Evolutionary conservation across 1,140 invertebrate genomes (phyloP), one percentile per base, ranked within the genome.

Genomic region (Chlorops oryzae): DNA sequence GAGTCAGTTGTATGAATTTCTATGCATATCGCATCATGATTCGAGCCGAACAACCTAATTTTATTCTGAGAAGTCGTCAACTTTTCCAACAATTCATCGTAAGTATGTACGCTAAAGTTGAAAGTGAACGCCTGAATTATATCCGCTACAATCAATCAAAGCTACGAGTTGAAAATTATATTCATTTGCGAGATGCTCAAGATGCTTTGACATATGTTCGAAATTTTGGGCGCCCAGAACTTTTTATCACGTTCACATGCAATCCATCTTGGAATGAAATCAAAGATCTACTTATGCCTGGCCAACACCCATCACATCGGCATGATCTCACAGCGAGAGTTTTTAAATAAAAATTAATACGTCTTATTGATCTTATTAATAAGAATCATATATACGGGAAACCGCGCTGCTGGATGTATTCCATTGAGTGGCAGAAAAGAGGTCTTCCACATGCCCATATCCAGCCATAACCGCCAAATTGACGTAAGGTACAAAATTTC

Each of bases 351-450:
- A 79, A 80, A 58, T 48, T 77, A 18, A 73, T 70, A 55, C 56
- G 61, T 39, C 49, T 81, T 3, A 68, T 78, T 50, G 48, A 75
- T 56, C 61, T 75, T 15, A 58, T 79, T 20, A 58, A 55, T 55
- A 66, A 71, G 62, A 51, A 68, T 67, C 37, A 34, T 49, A 51
- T 66, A 39, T 68, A 42, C 55, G 74, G 75, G 18, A 13, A 45
- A 39, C 48, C 59, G 17, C 56, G 59, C 21, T 72, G 66, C 49
- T 68, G 56, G 37, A 71, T 78, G 67, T 76, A 77, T 49, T 57
- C 65, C 13, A 58, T 80, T 35, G 74, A 80, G 61, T 80, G 73
- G 65, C 73, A 80, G 59, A 78, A 78, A 56, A 59, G 74, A 52
- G 76, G 77, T 9, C 56, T 78, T 21, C 75, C 77, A 1, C 77